Percentiles rank a stretch among this genome's conserved stretches.
These are phyloP conservation scores for Yponomeuta evonymella DNA, from an alignment of 2,888 invertebrate species.

Conservation along the genomic window DNA sequence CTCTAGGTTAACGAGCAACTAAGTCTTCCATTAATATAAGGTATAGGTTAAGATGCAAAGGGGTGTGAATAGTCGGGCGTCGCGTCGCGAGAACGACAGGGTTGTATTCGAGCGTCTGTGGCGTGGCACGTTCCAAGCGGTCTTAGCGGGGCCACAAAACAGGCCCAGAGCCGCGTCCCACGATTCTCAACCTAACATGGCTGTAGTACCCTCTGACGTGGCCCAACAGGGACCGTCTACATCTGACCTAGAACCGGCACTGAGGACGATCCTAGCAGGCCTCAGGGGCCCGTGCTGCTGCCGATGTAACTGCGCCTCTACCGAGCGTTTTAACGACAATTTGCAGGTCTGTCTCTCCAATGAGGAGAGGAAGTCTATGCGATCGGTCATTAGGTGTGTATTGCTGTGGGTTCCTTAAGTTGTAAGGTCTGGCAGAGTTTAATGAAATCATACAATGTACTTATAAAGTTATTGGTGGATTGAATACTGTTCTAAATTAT, in stretches of 20 bases:
- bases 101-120: constrained; percentile 83
- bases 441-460: not conserved
- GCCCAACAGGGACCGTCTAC: constrained; percentile 36
- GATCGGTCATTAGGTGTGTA: constrained; percentile 80
- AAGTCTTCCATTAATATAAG: constrained; percentile 73
- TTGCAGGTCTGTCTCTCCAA: constrained; percentile 74
- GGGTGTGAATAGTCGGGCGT: constrained; percentile 49
- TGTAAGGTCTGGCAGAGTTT: not conserved
- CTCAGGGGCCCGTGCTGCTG: constrained; percentile 62
- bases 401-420: not conserved
- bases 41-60: constrained; percentile 59
- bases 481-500: constrained; percentile 36
- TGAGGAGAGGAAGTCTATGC: constrained; percentile 75
- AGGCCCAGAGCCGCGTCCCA: constrained; percentile 59
- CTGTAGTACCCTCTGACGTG: constrained; percentile 30
- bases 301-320: constrained; percentile 58
- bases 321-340: constrained; percentile 59
- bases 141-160: constrained; percentile 55
- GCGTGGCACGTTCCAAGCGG: constrained; percentile 79
- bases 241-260: constrained; percentile 65
- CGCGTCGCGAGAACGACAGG: constrained; percentile 75
- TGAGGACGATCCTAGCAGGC: constrained; percentile 57
- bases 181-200: constrained; percentile 43
- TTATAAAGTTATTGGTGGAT: not conserved
- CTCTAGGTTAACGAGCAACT: constrained; percentile 54